These are phyloP conservation scores for Echeneis naucrates DNA, from an alignment of 2,797 vertebrate species.

Conservation along the genomic window DNA sequence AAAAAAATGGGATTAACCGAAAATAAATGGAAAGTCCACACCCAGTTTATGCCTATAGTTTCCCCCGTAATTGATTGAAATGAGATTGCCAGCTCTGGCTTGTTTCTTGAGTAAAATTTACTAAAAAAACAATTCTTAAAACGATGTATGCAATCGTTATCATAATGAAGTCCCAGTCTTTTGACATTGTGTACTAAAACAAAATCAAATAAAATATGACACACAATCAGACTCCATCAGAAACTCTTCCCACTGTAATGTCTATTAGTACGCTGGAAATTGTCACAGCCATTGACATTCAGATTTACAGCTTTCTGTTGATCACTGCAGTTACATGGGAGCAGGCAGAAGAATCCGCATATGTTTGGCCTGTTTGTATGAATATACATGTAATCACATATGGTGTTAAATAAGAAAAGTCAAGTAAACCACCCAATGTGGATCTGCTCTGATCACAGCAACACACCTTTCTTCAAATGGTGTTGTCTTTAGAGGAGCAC, in stretches of 20 bases:
- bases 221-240: background rate
- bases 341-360: background rate
- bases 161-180: too few relatives aligned
- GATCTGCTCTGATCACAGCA: conserved; percentile 3
- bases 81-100: too few relatives aligned
- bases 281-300: background rate
- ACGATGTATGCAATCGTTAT: too few relatives aligned
- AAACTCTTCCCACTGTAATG: too few relatives aligned
- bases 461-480: background rate
- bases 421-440: background rate
- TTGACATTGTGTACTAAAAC: too few relatives aligned
- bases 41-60: too few relatives aligned
- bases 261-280: too few relatives aligned
- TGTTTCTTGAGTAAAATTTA: too few relatives aligned
- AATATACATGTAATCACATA: background rate
- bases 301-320: too few relatives aligned
- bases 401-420: background rate
- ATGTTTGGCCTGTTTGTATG: background rate
- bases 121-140: too few relatives aligned
- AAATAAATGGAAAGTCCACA: too few relatives aligned
- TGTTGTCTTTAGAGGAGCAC: background rate
- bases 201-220: background rate
- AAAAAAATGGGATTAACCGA: background rate
- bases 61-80: too few relatives aligned
- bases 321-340: background rate